Evolutionary conservation across 2,113 vertebrate species (phyloP), one percentile per base, ranked within the genome.

Genomic region (Aphelocoma coerulescens): DNA sequence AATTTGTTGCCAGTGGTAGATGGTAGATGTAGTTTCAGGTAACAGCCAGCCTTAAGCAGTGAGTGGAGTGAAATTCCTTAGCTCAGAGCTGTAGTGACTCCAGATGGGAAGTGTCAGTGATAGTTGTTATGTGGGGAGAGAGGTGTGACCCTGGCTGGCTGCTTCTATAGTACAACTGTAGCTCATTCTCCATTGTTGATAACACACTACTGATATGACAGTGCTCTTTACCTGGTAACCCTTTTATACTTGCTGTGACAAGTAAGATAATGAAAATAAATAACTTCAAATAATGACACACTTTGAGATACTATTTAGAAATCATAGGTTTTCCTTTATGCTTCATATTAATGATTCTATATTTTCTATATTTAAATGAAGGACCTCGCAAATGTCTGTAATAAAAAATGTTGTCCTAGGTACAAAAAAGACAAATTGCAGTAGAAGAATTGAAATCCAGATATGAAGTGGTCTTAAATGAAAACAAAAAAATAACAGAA

Each of bases 341-440:
- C 35, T 83, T 88, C 14, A 17, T 66, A 30, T 11, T 37, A 48
- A 32, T 51, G 21, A 58, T 69, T 83, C 11, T 78, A 13, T 59
- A 5, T 78, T 73, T 76, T 85, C 41, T 75, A 4, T 32, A 65
- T 66, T 69, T 87, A 46, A 63, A 76, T 87, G 9, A 81, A 85
- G 55, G 23, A 52, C 11, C 22, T 27, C 92, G 22, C 23, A 93
- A 57, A 81, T 74, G 2, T 41, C 11, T 87, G 19, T 95, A 33
- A 89, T 88, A 91, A 78, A 72, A 86, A 10, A 23, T 83, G 72
- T 80, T 97, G 32, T 97, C 91, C 93, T 93, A 99, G 99, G 97
- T 98, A 80, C 96, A 97, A 78, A 97, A 98, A 78, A 96, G 98
- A 80, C 97, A 98, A 93, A 97, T 87, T 68, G 97, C 98, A 95